A percentile compares a stretch with the other conserved stretches of the same genome.
phyloP scores from a whole-genome alignment of 2,113 vertebrate species.

The Oryzias curvinotus region DNA sequence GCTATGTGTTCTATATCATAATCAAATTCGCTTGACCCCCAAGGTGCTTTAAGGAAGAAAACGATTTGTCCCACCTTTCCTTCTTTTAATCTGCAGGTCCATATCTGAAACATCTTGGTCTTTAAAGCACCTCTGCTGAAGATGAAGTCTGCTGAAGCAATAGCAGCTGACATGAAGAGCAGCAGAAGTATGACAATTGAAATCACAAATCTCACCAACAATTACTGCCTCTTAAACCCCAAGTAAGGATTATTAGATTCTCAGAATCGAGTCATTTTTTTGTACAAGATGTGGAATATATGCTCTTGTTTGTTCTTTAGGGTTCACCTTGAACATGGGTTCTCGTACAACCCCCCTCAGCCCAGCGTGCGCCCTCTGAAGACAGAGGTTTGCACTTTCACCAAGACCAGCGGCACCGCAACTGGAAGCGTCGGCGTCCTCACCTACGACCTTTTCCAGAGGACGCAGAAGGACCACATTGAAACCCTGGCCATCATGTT shows the following conservation, averaged over 20 bases:
- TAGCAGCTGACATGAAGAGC: constrained; percentile 59
- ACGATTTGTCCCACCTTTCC: background rate
- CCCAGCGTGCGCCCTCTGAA: constrained; percentile 70
- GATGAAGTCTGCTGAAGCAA: constrained; percentile 70
- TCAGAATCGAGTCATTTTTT: background rate
- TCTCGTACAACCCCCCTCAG: constrained; percentile 70
- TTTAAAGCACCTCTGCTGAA: constrained; percentile 36
- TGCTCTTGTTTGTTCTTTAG: constrained; percentile 30
- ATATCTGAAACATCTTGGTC: constrained; percentile 15
- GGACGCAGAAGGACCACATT: constrained; percentile 42
- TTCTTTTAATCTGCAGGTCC: constrained; percentile 14
- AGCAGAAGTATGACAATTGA: constrained; percentile 68
- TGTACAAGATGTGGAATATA: background rate
- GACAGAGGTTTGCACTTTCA: constrained; percentile 71
- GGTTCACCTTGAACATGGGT: constrained; percentile 69
- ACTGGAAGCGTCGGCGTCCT: constrained; percentile 72
- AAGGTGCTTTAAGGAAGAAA: too few species aligned
- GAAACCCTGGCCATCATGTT: constrained; percentile 75
- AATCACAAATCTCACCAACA: constrained; percentile 67
- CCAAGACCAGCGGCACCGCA: constrained; percentile 46
- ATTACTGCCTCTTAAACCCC: constrained; percentile 72
- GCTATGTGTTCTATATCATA: constrained; percentile 5
- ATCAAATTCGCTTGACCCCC: too few species aligned
- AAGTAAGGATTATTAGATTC: constrained; percentile 28
- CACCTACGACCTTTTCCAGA: constrained; percentile 74